phyloP scores from a whole-genome alignment of 2,888 invertebrate genomes.

The Platerodrilus igneus region DNA sequence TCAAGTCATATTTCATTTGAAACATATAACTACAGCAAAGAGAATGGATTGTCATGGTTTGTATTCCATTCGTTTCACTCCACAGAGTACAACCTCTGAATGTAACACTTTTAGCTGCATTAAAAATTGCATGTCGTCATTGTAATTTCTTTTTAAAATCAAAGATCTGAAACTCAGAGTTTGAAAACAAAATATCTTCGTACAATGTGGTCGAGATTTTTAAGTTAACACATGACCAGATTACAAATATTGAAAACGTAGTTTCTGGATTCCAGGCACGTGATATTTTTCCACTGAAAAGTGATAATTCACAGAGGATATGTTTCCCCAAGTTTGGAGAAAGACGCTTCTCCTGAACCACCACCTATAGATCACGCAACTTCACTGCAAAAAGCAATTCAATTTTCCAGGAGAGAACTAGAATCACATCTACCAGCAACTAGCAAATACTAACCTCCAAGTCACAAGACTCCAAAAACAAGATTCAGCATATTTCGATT shows the following conservation, averaged over 20 bases:
- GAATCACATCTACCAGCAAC: constrained; percentile 5
- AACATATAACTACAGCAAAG: neutral
- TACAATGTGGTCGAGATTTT: constrained; percentile 7
- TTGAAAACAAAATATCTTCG: constrained; percentile 1
- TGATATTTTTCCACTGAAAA: constrained; percentile 5
- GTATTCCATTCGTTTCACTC: no score
- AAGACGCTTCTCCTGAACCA: neutral
- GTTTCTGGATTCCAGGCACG: neutral
- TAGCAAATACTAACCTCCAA: neutral
- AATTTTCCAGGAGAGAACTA: no score
- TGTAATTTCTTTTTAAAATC: constrained; percentile 6
- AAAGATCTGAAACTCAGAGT: neutral
- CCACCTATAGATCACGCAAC: constrained; percentile 1
- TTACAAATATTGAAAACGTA: constrained; percentile 4
- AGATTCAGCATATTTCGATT: constrained; percentile 1
- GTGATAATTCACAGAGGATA: neutral
- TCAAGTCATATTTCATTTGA: neutral
- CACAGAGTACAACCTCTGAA: constrained; percentile 8
- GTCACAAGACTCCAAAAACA: neutral
- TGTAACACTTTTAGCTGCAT: constrained; percentile 1
- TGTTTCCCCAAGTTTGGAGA: constrained; percentile 4
- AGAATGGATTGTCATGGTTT: constrained; percentile 2
- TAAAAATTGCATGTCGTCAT: constrained; percentile 1
- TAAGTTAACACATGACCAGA: neutral
- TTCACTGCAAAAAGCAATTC: neutral